Evolutionary conservation across 2,888 invertebrate species (phyloP).

Genomic region (Dasysyrphus tricinctus): DNA sequence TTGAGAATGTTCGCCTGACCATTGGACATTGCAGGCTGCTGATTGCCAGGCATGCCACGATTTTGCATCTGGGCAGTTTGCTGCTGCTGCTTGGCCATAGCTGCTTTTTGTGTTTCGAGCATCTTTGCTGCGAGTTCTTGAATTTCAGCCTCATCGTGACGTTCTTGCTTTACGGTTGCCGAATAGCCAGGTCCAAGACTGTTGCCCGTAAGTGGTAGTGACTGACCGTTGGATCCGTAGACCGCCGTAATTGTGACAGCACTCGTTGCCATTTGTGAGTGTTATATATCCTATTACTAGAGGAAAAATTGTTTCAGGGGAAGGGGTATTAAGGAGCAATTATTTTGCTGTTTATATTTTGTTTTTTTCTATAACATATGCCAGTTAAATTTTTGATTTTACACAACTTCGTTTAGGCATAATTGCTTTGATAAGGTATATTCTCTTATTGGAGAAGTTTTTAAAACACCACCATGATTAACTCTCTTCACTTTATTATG

Average conservation of each 20-base stretch:
- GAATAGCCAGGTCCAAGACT: slow-evolving; percentile 79
- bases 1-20: slow-evolving; percentile 86
- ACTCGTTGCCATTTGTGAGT: slow-evolving; percentile 61
- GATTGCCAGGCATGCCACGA: slow-evolving; percentile 41
- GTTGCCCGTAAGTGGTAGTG: slow-evolving; percentile 80
- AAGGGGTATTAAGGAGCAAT: neutral
- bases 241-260: slow-evolving; percentile 80
- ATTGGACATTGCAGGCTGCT: slow-evolving; percentile 76
- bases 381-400: neutral
- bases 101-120: slow-evolving; percentile 91
- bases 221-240: slow-evolving; percentile 81
- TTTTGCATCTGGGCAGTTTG: slow-evolving; percentile 80
- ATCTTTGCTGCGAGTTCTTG: slow-evolving; percentile 93
- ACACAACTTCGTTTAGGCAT: slow-evolving; percentile 19
- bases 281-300: slow-evolving; percentile 12
- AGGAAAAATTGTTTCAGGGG: slow-evolving; percentile 3
- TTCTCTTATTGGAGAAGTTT: slow-evolving; percentile 17
- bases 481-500: neutral
- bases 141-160: slow-evolving; percentile 92
- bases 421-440: neutral
- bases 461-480: slow-evolving; percentile 6
- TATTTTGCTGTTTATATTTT: neutral
- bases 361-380: neutral
- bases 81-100: slow-evolving; percentile 83
- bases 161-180: slow-evolving; percentile 82